Conservation (phyloP, 2,113 vertebrate genomes). For the Haliaeetus leucogaster region DNA sequence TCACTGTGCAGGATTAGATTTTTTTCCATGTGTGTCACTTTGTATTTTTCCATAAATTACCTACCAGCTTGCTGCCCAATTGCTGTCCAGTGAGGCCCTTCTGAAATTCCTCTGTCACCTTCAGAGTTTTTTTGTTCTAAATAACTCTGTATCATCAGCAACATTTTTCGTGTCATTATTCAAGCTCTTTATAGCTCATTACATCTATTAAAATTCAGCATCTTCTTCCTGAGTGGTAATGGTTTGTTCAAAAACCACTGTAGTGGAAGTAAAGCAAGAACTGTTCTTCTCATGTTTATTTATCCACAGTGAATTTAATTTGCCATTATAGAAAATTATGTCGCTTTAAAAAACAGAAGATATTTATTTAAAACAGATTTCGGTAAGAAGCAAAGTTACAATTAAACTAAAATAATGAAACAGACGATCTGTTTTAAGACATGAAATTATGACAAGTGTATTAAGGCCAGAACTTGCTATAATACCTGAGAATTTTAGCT, state of each 20-base stretch:
- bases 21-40: not conserved
- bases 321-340: not conserved
- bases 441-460: not conserved
- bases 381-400: not conserved
- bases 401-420: not conserved
- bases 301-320: not conserved
- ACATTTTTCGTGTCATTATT: not conserved
- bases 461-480: not conserved
- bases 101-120: not conserved
- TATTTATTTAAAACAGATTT: not conserved
- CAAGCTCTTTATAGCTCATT: slow-evolving; percentile 15
- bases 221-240: not conserved
- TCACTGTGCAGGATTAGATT: not conserved
- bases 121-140: not conserved
- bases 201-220: not conserved
- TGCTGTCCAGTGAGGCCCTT: not conserved
- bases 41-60: not conserved
- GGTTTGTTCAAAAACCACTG: not conserved
- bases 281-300: not conserved
- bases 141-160: not conserved
- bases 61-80: not conserved
- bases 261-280: not conserved
- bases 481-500: not conserved
- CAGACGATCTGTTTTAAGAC: not conserved
- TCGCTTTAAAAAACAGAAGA: not conserved